Evolutionary conservation across 2,113 vertebrate genomes (phyloP).

Genomic region (Corvus hawaiiensis): DNA sequence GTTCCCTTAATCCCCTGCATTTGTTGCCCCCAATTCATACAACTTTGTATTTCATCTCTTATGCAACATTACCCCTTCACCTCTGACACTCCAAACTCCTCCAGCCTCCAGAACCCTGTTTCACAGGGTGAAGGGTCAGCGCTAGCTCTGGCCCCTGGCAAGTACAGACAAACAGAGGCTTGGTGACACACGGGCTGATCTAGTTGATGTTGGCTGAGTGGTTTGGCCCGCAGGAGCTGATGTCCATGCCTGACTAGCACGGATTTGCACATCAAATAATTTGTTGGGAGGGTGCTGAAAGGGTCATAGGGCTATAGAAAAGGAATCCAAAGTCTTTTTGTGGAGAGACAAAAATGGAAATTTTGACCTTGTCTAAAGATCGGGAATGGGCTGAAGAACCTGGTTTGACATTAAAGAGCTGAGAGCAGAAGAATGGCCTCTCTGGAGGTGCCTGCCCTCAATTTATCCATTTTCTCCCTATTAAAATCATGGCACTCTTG

Average conservation of each 20-base stretch:
- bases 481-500: not conserved
- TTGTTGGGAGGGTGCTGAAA: not conserved
- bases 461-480: conserved; percentile 22
- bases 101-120: not conserved
- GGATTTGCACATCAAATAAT: not conserved
- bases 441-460: conserved; percentile 18
- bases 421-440: not conserved
- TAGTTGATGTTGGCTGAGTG: not conserved
- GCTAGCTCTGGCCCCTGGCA: not conserved
- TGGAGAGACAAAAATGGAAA: conserved; percentile 2
- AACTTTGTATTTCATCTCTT: not conserved
- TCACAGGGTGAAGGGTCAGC: fast-evolving
- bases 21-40: not conserved
- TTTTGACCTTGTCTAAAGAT: conserved; percentile 26
- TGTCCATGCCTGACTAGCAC: fast-evolving
- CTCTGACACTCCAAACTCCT: not conserved
- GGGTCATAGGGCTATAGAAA: not conserved
- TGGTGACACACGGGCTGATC: fast-evolving
- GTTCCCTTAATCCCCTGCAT: not conserved
- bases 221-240: not conserved
- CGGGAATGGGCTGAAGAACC: not conserved
- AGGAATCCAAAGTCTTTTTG: not conserved
- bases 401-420: not conserved
- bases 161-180: not conserved
- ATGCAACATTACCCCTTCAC: not conserved